These are phyloP conservation scores for Chelonia mydas DNA, from an alignment of 2,797 vertebrate species.

Conservation along the genomic window DNA sequence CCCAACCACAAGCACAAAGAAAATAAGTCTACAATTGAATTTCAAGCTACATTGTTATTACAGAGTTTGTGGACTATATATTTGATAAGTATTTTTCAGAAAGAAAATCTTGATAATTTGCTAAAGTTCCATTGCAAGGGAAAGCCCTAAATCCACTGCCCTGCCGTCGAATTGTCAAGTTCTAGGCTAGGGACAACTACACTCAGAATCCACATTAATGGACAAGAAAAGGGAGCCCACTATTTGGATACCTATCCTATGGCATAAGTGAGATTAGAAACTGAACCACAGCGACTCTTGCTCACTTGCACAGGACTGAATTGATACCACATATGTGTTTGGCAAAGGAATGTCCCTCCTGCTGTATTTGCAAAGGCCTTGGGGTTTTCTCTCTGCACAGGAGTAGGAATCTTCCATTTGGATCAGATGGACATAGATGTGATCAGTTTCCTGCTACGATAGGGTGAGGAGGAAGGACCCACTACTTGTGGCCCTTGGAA, in stretches of 20 bases:
- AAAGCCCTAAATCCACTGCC: background rate
- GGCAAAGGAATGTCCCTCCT: background rate
- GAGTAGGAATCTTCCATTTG: background rate
- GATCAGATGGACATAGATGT: background rate
- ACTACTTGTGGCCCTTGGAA: rapidly evolving
- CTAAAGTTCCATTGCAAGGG: background rate
- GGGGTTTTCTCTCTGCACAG: background rate
- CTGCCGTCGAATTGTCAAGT: background rate
- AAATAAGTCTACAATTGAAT: constrained; percentile 14
- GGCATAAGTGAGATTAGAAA: background rate
- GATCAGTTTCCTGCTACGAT: background rate
- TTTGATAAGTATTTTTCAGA: constrained; percentile 2
- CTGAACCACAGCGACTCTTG: background rate
- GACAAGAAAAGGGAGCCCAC: background rate
- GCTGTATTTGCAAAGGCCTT: background rate
- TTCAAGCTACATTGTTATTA: background rate
- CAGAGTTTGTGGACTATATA: background rate
- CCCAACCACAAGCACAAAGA: constrained; percentile 68
- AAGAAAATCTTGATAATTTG: background rate
- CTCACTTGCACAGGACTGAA: background rate
- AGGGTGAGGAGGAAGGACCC: rapidly evolving
- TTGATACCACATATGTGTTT: background rate
- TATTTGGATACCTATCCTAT: background rate
- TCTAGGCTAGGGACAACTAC: background rate
- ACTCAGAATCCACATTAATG: rapidly evolving